These are phyloP conservation scores for Lacerta agilis DNA, from an alignment of 2,797 vertebrate species.

Conservation along the genomic window DNA sequence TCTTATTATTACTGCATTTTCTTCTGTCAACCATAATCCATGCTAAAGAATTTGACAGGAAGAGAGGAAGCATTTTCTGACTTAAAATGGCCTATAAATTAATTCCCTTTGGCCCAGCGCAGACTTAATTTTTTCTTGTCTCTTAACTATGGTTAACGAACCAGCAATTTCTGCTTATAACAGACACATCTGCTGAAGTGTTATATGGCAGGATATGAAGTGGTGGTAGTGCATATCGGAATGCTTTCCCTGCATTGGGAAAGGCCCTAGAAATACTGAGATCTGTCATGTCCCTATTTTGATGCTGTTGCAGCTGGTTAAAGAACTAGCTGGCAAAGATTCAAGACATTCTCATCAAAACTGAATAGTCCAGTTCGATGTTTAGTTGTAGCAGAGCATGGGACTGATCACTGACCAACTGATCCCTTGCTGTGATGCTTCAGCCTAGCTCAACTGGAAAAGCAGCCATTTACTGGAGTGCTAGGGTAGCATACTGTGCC, in stretches of 20 bases:
- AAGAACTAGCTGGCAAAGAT: not conserved
- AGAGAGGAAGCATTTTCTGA: slow-evolving; percentile 5
- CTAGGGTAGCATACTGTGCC: not conserved
- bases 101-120: not conserved
- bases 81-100: slow-evolving; percentile 5
- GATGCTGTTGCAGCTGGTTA: not conserved
- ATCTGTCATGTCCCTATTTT: not conserved
- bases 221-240: not conserved
- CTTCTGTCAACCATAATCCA: not conserved
- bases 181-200: not conserved
- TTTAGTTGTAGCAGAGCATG: not conserved
- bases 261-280: not conserved
- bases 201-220: not conserved
- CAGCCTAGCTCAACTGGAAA: not conserved
- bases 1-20: not conserved
- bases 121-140: not conserved
- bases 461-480: not conserved
- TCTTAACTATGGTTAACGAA: not conserved
- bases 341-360: not conserved
- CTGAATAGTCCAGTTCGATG: not conserved
- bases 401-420: not conserved
- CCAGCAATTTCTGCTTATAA: slow-evolving; percentile 14
- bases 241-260: not conserved
- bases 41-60: not conserved
- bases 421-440: not conserved